These are phyloP conservation scores for Magallana gigas DNA, from an alignment of 1,140 invertebrate species.

Conservation along the genomic window DNA sequence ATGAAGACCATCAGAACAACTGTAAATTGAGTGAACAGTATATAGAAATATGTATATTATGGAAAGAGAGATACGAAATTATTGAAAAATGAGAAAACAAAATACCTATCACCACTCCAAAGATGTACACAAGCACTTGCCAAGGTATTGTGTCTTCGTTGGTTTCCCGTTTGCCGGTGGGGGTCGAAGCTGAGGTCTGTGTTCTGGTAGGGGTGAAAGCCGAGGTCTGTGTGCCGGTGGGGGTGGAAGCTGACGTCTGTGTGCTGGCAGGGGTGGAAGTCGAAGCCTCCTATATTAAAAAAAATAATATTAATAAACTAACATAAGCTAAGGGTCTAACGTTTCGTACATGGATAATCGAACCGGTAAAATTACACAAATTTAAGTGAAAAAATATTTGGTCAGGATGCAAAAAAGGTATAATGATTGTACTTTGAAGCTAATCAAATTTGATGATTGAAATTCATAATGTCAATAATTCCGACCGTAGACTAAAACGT, in stretches of 20 bases:
- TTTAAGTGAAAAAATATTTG: too few relatives aligned
- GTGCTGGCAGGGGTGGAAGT: too few relatives aligned
- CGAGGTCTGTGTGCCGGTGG: not conserved
- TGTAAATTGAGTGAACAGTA: not conserved
- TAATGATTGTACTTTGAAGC: too few relatives aligned
- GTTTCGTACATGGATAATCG: slow-evolving; percentile 5
- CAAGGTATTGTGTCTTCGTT: not conserved
- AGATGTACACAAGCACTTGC: not conserved
- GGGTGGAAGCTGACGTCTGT: not conserved
- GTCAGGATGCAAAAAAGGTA: too few relatives aligned
- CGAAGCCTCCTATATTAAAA: not conserved
- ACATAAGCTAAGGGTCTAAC: not conserved
- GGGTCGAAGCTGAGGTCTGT: not conserved
- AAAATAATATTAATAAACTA: not conserved
- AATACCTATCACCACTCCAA: not conserved
- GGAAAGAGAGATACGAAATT: not conserved
- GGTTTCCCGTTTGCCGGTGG: not conserved
- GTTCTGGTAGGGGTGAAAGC: not conserved
- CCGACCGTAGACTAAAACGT: too few relatives aligned
- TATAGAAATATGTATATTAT: not conserved
- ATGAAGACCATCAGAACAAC: not conserved
- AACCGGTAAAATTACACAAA: not conserved
- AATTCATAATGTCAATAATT: too few relatives aligned
- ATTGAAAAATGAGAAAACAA: not conserved
- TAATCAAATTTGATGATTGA: too few relatives aligned